phyloP scores from a whole-genome alignment of 2,113 vertebrate species.

The Atractosteus spatula region DNA sequence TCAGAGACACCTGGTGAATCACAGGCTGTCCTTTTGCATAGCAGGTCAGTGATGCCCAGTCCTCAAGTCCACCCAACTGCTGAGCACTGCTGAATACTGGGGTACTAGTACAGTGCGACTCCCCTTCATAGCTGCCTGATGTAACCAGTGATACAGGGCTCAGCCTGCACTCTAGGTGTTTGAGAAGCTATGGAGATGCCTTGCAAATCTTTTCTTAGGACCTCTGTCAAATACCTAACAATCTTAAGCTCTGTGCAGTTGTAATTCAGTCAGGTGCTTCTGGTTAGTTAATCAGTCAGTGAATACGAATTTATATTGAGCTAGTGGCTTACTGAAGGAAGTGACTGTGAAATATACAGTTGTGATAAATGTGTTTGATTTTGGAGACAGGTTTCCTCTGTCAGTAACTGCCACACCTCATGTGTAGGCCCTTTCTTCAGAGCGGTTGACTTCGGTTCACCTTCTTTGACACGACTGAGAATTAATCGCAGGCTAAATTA shows the following conservation, averaged over 20 bases:
- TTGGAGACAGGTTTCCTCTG: slow-evolving; percentile 20
- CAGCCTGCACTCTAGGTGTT: no score
- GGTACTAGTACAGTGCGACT: no score
- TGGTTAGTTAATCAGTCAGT: not conserved
- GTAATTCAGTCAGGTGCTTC: not conserved
- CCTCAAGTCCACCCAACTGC: no score
- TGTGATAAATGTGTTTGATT: slow-evolving; percentile 32
- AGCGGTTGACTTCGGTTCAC: not conserved
- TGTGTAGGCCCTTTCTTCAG: not conserved
- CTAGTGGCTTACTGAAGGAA: slow-evolving; percentile 26
- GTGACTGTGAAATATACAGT: slow-evolving; percentile 15
- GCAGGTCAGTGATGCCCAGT: no score
- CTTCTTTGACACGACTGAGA: slow-evolving; percentile 27
- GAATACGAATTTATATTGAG: slow-evolving; percentile 31
- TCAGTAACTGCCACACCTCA: slow-evolving; percentile 19
- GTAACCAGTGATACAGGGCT: no score
- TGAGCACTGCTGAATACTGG: no score
- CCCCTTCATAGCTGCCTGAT: no score
- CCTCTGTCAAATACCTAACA: not conserved
- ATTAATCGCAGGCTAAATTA: slow-evolving; percentile 40
- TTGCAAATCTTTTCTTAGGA: no score
- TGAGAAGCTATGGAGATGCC: no score
- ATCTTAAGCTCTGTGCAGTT: not conserved
- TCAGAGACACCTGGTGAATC: no score
- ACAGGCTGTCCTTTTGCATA: no score